Conservation (phyloP, 2,113 vertebrate species). For the Pterocles burchelli region DNA sequence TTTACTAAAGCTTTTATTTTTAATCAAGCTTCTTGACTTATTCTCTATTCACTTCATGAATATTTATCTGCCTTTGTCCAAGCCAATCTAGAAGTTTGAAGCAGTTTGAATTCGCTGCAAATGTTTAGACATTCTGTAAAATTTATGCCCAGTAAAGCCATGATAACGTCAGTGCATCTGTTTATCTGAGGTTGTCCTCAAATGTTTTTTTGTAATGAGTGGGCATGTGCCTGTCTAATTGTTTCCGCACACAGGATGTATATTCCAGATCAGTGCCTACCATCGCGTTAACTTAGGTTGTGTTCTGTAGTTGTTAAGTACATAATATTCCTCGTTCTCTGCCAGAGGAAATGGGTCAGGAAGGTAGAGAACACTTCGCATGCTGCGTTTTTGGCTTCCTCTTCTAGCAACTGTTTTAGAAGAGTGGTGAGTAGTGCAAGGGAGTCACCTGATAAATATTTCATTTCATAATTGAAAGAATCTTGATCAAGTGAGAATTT, state of each 20-base stretch:
- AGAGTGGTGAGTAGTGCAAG: neutral
- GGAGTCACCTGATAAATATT: neutral
- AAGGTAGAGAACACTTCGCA: neutral
- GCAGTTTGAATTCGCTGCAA: neutral
- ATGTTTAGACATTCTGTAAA: neutral
- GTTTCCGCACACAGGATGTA: neutral
- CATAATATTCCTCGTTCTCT: neutral
- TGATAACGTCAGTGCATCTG: neutral
- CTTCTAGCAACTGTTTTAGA: neutral
- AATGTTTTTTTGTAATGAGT: neutral
- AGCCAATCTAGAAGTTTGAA: neutral
- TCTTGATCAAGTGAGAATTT: neutral
- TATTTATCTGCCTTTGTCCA: neutral
- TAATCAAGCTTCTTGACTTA: neutral
- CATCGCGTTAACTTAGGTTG: neutral
- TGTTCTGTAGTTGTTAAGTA: neutral
- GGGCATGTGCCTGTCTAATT: neutral
- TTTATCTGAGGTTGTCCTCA: neutral
- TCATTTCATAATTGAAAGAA: neutral
- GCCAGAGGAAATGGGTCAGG: neutral
- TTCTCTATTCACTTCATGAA: neutral
- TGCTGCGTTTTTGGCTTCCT: neutral
- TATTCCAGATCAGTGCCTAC: neutral
- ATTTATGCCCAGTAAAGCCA: neutral
- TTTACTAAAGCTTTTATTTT: slow-evolving; percentile 19